phyloP scores from a whole-genome alignment of 2,888 invertebrate genomes.

The Drosophila flavopinicola region DNA sequence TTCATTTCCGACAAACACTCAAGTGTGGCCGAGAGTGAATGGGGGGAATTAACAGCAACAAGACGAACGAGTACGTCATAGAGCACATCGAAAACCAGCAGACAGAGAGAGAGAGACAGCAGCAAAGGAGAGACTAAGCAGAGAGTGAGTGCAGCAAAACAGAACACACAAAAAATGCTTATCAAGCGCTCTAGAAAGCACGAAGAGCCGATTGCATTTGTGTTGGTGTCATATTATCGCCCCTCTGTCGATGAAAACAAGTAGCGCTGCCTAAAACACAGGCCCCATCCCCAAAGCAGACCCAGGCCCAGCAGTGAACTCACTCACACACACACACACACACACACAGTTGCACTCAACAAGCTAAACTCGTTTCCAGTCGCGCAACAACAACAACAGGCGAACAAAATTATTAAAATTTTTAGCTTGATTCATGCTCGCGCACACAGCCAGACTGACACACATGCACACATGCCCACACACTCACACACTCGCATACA shows the following conservation, averaged over 20 bases:
- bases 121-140: conserved; percentile 1
- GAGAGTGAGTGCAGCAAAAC: conserved; percentile 5
- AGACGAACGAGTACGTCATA: conserved; percentile 55
- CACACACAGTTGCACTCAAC: conserved; percentile 50
- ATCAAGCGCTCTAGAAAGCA: conserved; percentile 58
- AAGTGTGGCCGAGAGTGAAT: conserved; percentile 38
- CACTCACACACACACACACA: conserved; percentile 29
- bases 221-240: conserved; percentile 61
- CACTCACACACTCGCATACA: conserved; percentile 21
- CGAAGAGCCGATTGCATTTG: conserved; percentile 37
- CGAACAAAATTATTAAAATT: conserved; percentile 73
- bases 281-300: conserved; percentile 31
- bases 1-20: conserved; percentile 70
- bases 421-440: conserved; percentile 74
- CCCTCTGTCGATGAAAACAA: conserved; percentile 62
- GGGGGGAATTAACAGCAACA: conserved; percentile 31
- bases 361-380: conserved; percentile 73
- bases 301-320: conserved; percentile 30
- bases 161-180: conserved; percentile 48
- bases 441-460: conserved; percentile 36
- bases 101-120: conserved; percentile 2
- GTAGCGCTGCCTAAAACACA: conserved; percentile 58
- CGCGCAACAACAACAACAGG: conserved; percentile 36
- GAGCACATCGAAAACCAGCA: conserved; percentile 28
- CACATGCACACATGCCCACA: conserved; percentile 16